A percentile compares a stretch with the other conserved stretches of the same genome.
phyloP scores from a whole-genome alignment of 2,888 invertebrate genomes.

The Phalangium opilio region DNA sequence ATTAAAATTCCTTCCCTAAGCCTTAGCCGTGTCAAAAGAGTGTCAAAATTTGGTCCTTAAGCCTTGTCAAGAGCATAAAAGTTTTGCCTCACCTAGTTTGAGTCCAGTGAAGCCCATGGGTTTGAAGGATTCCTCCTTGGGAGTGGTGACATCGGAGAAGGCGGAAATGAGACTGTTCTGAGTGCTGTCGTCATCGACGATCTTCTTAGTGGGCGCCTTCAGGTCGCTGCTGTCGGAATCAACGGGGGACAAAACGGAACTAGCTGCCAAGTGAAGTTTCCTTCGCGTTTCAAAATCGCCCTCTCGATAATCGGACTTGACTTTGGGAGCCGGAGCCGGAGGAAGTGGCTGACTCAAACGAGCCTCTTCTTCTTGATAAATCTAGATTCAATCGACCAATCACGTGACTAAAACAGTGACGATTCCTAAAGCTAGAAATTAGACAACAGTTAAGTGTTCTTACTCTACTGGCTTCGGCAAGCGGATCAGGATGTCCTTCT shows the following conservation, averaged over 20 bases:
- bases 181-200: constrained; percentile 16
- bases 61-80: too few species aligned
- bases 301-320: constrained; percentile 13
- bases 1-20: too few species aligned
- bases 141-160: constrained; percentile 19
- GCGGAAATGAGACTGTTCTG: constrained; percentile 21
- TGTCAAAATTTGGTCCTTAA: too few species aligned
- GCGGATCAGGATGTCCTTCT: constrained; percentile 37
- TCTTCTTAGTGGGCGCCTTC: constrained; percentile 7
- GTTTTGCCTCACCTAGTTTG: constrained; percentile 13
- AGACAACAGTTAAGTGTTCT: neutral
- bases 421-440: too few species aligned
- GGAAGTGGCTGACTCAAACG: constrained; percentile 12
- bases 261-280: constrained; percentile 3
- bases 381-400: too few species aligned
- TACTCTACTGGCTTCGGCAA: constrained; percentile 28
- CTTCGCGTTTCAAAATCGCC: constrained; percentile 9
- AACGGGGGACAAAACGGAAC: neutral
- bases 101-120: constrained; percentile 20
- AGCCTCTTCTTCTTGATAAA: constrained; percentile 10
- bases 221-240: too few species aligned
- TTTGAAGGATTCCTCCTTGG: constrained; percentile 20
- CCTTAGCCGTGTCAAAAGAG: too few species aligned
- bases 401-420: too few species aligned
- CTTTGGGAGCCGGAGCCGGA: neutral